These are phyloP conservation scores for Orussus abietinus DNA, from an alignment of 1,140 invertebrate genomes.

Conservation along the genomic window DNA sequence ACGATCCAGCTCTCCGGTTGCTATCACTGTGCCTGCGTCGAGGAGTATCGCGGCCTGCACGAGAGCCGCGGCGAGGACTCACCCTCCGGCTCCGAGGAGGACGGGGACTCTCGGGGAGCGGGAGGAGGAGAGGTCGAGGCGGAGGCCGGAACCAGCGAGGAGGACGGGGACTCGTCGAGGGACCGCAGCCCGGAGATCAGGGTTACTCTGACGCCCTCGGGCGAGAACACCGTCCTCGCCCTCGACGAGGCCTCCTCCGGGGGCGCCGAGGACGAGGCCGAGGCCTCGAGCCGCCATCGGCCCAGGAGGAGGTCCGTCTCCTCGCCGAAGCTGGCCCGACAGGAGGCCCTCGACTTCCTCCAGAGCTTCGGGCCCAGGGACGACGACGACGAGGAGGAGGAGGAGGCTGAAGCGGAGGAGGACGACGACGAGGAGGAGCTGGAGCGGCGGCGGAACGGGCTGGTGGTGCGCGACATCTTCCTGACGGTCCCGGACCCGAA, in stretches of 20 bases:
- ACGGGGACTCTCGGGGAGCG: constrained; percentile 46
- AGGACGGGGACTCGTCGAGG: constrained; percentile 18
- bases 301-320: constrained; percentile 41
- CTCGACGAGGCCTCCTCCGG: constrained; percentile 25
- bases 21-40: constrained; percentile 50
- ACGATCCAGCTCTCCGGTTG: constrained; percentile 34
- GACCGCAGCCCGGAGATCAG: constrained; percentile 57
- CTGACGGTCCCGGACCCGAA: constrained; percentile 76
- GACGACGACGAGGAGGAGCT: constrained; percentile 34
- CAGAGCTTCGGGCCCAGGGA: constrained; percentile 54
- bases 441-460: constrained; percentile 25
- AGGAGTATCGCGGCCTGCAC: constrained; percentile 40
- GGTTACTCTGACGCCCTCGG: constrained; percentile 63
- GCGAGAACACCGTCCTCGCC: constrained; percentile 38
- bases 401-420: constrained; percentile 52
- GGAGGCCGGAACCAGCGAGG: constrained; percentile 35
- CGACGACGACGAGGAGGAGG: constrained; percentile 45
- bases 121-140: constrained; percentile 53
- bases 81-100: constrained; percentile 13
- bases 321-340: constrained; percentile 64
- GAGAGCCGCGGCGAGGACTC: constrained; percentile 26
- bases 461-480: constrained; percentile 69
- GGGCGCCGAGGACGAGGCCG: constrained; percentile 23
- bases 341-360: constrained; percentile 65
- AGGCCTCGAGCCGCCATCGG: constrained; percentile 30